Conservation (phyloP, 2,113 vertebrate genomes). For the Pluvianellus socialis region DNA sequence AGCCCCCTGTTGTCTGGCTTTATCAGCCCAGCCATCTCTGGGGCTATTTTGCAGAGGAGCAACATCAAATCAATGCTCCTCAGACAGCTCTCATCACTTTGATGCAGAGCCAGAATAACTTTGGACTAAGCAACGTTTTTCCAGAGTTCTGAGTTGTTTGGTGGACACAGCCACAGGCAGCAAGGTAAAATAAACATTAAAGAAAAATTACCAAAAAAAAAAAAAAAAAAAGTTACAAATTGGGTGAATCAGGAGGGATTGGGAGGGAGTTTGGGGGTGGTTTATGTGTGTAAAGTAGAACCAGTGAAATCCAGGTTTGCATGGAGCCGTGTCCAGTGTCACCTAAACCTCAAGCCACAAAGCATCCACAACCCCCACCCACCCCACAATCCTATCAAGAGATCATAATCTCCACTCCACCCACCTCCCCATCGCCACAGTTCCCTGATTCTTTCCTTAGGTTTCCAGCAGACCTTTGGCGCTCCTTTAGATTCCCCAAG, state of each 20-base stretch:
- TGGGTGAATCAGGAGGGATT: neutral
- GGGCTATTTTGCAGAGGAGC: neutral
- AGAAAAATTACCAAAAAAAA: neutral
- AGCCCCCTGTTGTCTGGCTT: neutral
- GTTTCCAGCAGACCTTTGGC: neutral
- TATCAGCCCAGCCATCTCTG: neutral
- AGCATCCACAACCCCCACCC: neutral
- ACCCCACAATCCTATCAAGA: neutral
- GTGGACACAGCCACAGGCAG: conserved; percentile 17
- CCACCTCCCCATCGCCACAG: neutral
- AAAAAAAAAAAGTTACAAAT: neutral
- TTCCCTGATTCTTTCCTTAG: neutral
- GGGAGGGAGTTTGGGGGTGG: accelerated
- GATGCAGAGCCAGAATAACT: conserved; percentile 8
- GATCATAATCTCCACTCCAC: neutral
- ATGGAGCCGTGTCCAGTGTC: neutral
- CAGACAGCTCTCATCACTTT: neutral
- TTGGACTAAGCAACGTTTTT: neutral
- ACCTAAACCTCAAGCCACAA: neutral
- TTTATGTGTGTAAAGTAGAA: neutral
- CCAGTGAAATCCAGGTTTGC: neutral
- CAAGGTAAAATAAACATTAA: conserved; percentile 34
- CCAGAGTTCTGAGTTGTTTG: conserved; percentile 57
- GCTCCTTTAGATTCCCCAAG: neutral
- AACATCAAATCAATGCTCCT: neutral